Evolutionary conservation across 2,888 invertebrate genomes (phyloP).

Genomic region (Neoascia interrupta): DNA sequence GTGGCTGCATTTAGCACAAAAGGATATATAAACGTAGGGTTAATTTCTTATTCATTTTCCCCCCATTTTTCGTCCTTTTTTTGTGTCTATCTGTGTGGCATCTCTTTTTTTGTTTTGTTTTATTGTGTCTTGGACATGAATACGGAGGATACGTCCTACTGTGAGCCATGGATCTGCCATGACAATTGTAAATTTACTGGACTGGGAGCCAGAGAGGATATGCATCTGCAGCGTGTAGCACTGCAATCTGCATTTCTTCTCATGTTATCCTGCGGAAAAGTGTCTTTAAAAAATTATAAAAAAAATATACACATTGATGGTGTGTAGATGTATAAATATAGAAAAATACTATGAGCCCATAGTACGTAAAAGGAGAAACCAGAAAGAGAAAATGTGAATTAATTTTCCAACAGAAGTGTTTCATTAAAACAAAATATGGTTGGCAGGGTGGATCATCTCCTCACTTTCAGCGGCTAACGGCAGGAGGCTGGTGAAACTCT

Average conservation of each 20-base stretch:
- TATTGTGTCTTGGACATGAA: constrained; percentile 62
- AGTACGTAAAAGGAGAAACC: too few species aligned
- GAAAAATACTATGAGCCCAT: too few species aligned
- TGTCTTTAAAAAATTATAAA: constrained; percentile 61
- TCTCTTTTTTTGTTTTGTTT: constrained; percentile 8
- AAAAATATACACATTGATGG: too few species aligned
- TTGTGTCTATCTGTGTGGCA: too few species aligned
- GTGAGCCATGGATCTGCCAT: constrained; percentile 23
- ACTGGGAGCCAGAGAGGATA: constrained; percentile 14
- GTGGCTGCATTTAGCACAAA: constrained; percentile 69
- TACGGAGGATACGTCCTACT: constrained; percentile 28
- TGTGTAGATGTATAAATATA: too few species aligned
- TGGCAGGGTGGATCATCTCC: constrained; percentile 51
- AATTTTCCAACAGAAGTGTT: constrained; percentile 67
- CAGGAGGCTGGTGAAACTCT: not conserved
- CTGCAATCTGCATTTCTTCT: constrained; percentile 55
- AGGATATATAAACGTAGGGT: constrained; percentile 64
- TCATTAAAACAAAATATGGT: constrained; percentile 65
- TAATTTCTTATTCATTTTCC: constrained; percentile 62
- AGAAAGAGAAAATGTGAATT: constrained; percentile 1
- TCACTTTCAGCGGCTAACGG: not conserved
- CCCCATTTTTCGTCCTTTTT: not conserved
- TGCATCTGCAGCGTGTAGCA: constrained; percentile 50
- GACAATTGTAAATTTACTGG: constrained; percentile 37
- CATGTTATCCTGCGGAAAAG: constrained; percentile 64